Evolutionary conservation across 1,140 invertebrate genomes (phyloP).

Genomic region (Drosophila tristis): DNA sequence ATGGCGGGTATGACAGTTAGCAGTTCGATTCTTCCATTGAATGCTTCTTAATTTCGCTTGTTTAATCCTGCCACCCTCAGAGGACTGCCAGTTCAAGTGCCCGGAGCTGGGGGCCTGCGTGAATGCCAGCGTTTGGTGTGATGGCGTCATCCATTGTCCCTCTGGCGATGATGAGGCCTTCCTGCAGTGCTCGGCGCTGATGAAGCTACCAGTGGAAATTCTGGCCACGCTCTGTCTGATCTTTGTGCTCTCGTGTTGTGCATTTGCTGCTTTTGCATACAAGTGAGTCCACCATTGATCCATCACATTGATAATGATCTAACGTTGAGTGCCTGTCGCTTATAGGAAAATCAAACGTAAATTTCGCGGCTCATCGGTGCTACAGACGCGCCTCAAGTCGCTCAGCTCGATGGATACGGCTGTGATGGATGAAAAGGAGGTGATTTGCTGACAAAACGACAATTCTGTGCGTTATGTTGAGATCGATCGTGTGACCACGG

Average conservation of each 20-base stretch:
- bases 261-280: conserved; percentile 80
- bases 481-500: conserved; percentile 94
- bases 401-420: conserved; percentile 90
- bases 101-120: conserved; percentile 95
- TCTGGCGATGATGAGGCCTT: conserved; percentile 94
- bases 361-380: conserved; percentile 88
- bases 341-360: conserved; percentile 85
- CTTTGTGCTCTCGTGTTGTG: conserved; percentile 81
- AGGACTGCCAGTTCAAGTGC: conserved; percentile 92
- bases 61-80: conserved; percentile 55
- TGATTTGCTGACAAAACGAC: conserved; percentile 96
- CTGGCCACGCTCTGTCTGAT: conserved; percentile 85
- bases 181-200: conserved; percentile 90
- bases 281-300: conserved; percentile 55
- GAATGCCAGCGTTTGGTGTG: conserved; percentile 94
- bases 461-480: conserved; percentile 96
- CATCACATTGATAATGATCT: too few relatives aligned
- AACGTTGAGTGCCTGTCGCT: not conserved
- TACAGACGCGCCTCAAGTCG: conserved; percentile 91
- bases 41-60: not conserved
- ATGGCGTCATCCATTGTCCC: conserved; percentile 93
- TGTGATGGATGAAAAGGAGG: conserved; percentile 92
- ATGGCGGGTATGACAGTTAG: conserved; percentile 66
- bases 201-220: conserved; percentile 90
- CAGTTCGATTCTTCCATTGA: too few relatives aligned